Percentiles rank a stretch among this genome's conserved stretches.
These are phyloP conservation scores for Drosophila truncata DNA, from an alignment of 1,140 invertebrate species.

Conservation along the genomic window DNA sequence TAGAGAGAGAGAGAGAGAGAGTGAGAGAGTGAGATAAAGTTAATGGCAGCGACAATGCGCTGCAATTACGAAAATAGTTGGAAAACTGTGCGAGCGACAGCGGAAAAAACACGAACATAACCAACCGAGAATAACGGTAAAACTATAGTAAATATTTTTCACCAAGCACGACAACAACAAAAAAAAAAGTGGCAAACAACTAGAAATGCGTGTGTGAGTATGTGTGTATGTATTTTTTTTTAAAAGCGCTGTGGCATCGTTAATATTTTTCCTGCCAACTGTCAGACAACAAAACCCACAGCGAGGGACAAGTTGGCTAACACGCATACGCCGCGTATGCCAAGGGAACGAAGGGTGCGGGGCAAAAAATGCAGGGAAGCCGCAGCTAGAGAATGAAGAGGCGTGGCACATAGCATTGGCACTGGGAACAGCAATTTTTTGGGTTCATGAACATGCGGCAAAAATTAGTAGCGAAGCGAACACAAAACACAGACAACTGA, in stretches of 20 bases:
- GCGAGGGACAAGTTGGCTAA: constrained; percentile 46
- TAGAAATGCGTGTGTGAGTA: neutral
- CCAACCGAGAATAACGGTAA: constrained; percentile 55
- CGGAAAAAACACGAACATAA: constrained; percentile 73
- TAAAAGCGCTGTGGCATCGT: constrained; percentile 44
- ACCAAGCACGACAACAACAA: constrained; percentile 7
- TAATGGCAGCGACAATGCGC: constrained; percentile 52
- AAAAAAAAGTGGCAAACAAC: constrained; percentile 8
- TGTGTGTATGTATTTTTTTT: constrained; percentile 43
- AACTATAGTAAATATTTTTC: constrained; percentile 56
- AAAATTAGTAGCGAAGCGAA: constrained; percentile 71
- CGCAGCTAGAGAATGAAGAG: neutral
- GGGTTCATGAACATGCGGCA: constrained; percentile 75
- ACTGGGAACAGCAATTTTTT: constrained; percentile 60
- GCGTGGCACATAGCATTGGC: constrained; percentile 33
- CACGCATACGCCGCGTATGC: constrained; percentile 72
- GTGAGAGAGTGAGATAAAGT: constrained; percentile 8
- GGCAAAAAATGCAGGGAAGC: neutral
- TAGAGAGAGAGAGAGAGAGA: constrained; percentile 1
- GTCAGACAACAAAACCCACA: constrained; percentile 44
- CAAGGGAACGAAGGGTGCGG: constrained; percentile 20
- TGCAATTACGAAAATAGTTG: constrained; percentile 56
- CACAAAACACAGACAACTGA: constrained; percentile 62
- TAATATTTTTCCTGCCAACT: constrained; percentile 70
- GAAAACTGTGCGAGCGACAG: constrained; percentile 51